Evolutionary conservation across 2,113 vertebrate genomes (phyloP).

Genomic region (Hypanus sabinus): DNA sequence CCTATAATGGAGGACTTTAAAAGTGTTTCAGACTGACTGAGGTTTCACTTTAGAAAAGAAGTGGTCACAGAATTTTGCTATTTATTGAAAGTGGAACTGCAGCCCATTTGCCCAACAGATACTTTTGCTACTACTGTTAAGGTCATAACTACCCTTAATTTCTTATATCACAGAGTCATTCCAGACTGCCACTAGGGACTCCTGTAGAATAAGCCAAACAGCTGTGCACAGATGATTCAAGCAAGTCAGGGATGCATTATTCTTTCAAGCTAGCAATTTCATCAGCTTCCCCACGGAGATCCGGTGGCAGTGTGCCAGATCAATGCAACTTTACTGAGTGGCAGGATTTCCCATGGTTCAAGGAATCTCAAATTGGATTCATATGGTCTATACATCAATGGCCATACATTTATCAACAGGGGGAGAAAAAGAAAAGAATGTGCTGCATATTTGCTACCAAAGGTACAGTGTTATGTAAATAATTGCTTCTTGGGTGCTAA

Average conservation of each 20-base stretch:
- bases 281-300: not conserved
- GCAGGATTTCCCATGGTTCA: slow-evolving; percentile 24
- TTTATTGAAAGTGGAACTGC: not conserved
- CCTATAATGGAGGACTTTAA: not conserved
- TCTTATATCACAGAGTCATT: not conserved
- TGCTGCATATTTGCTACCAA: not conserved
- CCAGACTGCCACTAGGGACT: slow-evolving; percentile 7
- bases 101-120: not conserved
- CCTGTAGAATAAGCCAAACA: not conserved
- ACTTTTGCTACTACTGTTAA: not conserved
- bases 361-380: not conserved
- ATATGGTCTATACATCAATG: slow-evolving; percentile 19
- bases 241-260: slow-evolving; percentile 14
- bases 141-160: slow-evolving; percentile 2
- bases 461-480: not conserved
- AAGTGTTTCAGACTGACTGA: not conserved
- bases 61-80: not conserved
- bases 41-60: not conserved
- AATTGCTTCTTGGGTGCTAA: not conserved
- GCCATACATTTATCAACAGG: slow-evolving; percentile 1
- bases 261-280: not conserved
- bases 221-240: not conserved
- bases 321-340: slow-evolving; percentile 1
- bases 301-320: not conserved
- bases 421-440: not conserved